Conservation (phyloP, 1,140 invertebrate species). For the Druon quercuslanigerum region DNA sequence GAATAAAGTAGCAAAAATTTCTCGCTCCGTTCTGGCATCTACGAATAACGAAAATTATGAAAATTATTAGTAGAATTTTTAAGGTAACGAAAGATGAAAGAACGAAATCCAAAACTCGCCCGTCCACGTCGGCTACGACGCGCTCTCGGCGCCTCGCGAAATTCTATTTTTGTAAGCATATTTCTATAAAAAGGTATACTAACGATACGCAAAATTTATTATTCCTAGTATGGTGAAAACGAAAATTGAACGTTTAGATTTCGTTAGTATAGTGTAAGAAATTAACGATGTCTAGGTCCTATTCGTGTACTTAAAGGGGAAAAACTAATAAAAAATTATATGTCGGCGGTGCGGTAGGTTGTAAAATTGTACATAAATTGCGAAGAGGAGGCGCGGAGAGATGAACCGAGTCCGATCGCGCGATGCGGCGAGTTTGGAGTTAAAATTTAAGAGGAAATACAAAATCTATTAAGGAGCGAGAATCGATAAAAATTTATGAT, state of each 20-base stretch:
- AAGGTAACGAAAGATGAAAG: conserved; percentile 44
- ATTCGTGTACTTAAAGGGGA: conserved; percentile 72
- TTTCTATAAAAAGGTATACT: conserved; percentile 77
- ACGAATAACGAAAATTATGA: conserved; percentile 54
- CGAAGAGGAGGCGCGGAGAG: conserved; percentile 72
- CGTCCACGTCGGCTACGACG: conserved; percentile 65
- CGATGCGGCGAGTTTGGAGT: conserved; percentile 59
- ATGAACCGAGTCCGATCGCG: conserved; percentile 63
- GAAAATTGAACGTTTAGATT: conserved; percentile 77
- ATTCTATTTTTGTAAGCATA: conserved; percentile 78
- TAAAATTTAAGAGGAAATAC: conserved; percentile 55
- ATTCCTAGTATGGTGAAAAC: conserved; percentile 76
- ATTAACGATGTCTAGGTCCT: conserved; percentile 76
- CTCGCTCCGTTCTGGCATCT: conserved; percentile 56
- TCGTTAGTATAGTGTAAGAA: conserved; percentile 77
- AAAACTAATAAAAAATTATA: conserved; percentile 73
- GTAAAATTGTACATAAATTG: conserved; percentile 78
- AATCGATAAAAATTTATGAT: conserved; percentile 42
- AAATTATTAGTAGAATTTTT: conserved; percentile 39
- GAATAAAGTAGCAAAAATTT: conserved; percentile 53
- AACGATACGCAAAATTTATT: conserved; percentile 77
- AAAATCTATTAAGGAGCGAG: conserved; percentile 57
- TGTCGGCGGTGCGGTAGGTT: conserved; percentile 75
- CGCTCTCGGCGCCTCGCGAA: conserved; percentile 72
- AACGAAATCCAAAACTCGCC: conserved; percentile 66